Conservation (phyloP, 2,888 invertebrate genomes). For the Anorthoa munda region DNA sequence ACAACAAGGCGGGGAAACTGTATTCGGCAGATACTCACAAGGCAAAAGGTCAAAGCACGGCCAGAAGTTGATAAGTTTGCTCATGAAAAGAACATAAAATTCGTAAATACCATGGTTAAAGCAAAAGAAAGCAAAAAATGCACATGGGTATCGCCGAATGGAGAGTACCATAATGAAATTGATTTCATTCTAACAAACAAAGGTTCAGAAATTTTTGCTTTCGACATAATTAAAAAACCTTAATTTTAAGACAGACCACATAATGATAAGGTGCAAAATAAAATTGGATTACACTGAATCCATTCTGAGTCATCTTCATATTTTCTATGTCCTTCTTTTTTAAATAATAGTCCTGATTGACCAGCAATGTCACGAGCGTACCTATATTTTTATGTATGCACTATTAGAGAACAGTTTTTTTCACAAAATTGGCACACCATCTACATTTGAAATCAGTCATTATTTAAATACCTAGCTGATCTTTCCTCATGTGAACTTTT, state of each 20-base stretch:
- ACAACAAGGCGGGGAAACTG: background rate
- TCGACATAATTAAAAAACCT: background rate
- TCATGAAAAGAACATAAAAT: no score
- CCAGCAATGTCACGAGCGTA: no score
- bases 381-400: background rate
- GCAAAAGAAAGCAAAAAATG: background rate
- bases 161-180: slow-evolving; percentile 7
- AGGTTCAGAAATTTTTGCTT: background rate
- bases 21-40: background rate
- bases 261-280: slow-evolving; percentile 9
- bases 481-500: slow-evolving; percentile 11
- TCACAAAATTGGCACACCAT: no score
- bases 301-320: no score
- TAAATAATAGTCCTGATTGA: no score
- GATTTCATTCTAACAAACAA: slow-evolving; percentile 16
- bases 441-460: background rate
- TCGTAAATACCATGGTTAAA: no score
- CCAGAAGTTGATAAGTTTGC: background rate
- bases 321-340: no score
- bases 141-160: slow-evolving; percentile 1
- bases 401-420: background rate
- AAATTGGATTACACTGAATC: background rate
- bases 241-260: background rate
- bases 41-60: slow-evolving; percentile 7
- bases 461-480: background rate